Base-by-base conservation (phyloP, 2,797 vertebrate species). In the Danio kyathit region DNA sequence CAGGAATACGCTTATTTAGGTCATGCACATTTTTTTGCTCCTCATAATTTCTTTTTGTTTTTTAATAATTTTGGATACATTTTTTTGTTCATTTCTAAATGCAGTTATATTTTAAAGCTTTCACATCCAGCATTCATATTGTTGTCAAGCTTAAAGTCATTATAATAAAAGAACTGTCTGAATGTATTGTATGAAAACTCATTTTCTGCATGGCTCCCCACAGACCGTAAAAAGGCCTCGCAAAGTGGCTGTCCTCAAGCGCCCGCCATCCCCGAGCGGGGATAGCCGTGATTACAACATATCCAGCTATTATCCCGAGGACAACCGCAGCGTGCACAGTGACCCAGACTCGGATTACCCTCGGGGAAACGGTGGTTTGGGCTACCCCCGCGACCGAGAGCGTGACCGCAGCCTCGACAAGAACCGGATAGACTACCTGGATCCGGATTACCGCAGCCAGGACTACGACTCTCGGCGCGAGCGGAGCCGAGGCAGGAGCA, bases 201-300 rank as follows among this genome's bases (percentile, higher is more conserved):
- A 1, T 29, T 61, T 1, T 6, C 21, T 66, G 65, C 6, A 40
- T 41, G 0, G 0, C 60, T 43, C 38, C 49, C 60, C 41, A 84
- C 86, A 98, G 97, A 95, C 94, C n/a, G 96, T 98, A 85, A 98
- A 98, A 91, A 93, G 97, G 83, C 95, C 96, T 64, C 92, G 96
- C 76, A 97, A 95, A 78, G 92, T 96, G 6, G 90, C 93, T 6
- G 51, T 94, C 74, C 43, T 90, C 48, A 95, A 94, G 76, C 92
- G 88, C 38, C 94, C 94, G 1, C 94, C 95, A 0, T 94, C 95
- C 0, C 91, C 92, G 0, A 92, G 92, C 1, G 91, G 86, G 5
- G 94, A 96, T 6, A 95, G 95, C 65, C 91, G 90, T 16, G 90
- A 91, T 52, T 95, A 97, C 69, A 89, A 95, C 72, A 89, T 87